Evolutionary conservation across 1,140 invertebrate species (phyloP).

Genomic region (Apocrypta bakeri): DNA sequence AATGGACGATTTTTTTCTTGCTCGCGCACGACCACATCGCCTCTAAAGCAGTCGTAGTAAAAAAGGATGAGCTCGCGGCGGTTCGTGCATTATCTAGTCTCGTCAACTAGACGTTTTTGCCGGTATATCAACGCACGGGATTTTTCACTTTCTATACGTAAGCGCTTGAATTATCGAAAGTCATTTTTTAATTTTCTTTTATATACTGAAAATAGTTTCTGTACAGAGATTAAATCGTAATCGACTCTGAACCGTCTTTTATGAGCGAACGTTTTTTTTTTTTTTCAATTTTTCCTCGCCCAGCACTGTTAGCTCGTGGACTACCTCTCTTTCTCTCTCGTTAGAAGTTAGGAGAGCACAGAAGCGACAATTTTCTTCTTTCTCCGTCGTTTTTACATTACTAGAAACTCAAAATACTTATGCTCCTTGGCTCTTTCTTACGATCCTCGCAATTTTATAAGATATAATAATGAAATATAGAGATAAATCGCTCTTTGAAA

Average conservation of each 20-base stretch:
- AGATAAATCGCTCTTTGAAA: constrained; percentile 47
- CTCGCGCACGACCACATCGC: not conserved
- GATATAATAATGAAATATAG: constrained; percentile 38
- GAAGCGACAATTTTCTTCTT: constrained; percentile 14
- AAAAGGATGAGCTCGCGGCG: constrained; percentile 2
- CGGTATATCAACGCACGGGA: not conserved
- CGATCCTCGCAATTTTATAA: constrained; percentile 18
- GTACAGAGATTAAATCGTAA: not conserved
- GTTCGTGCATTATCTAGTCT: not conserved
- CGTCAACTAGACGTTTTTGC: not conserved
- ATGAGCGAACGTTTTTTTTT: constrained; percentile 3
- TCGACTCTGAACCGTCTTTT: not conserved
- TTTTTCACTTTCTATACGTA: not conserved
- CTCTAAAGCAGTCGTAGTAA: not conserved
- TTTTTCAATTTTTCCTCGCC: not conserved
- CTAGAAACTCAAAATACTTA: constrained; percentile 4
- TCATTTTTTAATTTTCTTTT: not conserved
- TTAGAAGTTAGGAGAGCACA: not conserved
- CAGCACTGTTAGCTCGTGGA: not conserved
- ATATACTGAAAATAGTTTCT: constrained; percentile 16
- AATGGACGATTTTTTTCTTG: constrained; percentile 38
- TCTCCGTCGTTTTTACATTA: not conserved
- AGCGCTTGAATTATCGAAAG: constrained; percentile 15
- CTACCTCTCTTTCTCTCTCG: not conserved
- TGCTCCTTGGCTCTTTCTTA: not conserved